phyloP scores from a whole-genome alignment of 2,113 vertebrate species.

The Mirza zaza region DNA sequence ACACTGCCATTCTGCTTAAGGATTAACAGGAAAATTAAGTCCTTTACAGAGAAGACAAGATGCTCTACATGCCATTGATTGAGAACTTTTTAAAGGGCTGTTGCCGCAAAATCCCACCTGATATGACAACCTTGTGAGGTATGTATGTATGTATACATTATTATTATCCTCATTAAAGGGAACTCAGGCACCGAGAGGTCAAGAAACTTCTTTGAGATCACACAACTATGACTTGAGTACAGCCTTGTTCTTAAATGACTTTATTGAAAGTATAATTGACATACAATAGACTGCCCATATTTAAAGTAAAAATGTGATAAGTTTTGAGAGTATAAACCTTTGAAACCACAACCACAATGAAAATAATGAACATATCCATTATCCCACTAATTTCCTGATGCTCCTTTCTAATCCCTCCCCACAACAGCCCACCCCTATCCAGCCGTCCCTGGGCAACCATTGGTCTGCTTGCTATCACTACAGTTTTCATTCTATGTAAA shows the following conservation, averaged over 20 bases:
- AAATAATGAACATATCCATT: not conserved
- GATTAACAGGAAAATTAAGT: not conserved
- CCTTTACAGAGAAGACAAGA: not conserved
- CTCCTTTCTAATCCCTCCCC: no score
- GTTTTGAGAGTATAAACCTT: not conserved
- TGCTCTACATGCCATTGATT: accelerated
- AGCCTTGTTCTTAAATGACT: not conserved
- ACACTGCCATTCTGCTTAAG: not conserved
- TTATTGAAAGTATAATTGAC: not conserved
- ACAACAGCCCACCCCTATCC: not conserved
- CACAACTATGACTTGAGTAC: not conserved
- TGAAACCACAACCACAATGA: not conserved
- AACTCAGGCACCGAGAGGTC: not conserved
- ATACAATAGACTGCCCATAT: not conserved
- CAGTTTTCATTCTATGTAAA: not conserved
- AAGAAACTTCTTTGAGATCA: not conserved
- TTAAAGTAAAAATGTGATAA: not conserved
- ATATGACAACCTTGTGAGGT: not conserved
- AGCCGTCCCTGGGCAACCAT: not conserved
- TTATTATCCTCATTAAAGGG: not conserved
- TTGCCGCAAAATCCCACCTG: not conserved
- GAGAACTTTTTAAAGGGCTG: not conserved
- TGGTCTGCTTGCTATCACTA: not conserved
- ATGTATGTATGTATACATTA: no score
- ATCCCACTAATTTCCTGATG: not conserved